Base-by-base conservation (phyloP, 2,797 vertebrate genomes). In the Esox lucius region DNA sequence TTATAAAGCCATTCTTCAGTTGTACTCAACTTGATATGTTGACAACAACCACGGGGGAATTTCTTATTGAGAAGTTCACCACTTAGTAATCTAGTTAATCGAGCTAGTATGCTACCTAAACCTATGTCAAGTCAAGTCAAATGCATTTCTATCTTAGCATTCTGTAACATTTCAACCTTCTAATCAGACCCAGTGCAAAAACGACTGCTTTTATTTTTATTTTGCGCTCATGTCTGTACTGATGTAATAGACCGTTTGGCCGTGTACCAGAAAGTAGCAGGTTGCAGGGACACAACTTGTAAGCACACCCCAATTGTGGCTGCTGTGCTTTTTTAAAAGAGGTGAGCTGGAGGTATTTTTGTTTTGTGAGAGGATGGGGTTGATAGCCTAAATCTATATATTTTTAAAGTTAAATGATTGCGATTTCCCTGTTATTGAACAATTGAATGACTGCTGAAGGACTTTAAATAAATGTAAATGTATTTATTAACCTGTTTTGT, bases 401-500 rank as follows among this genome's bases (percentile, higher is more conserved):
- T 79, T 88, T 81, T 91, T 88, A 88, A 85, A 86, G 86, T 91
- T 86, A 56, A 86, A 80, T 70, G 66, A 73, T 85, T 84, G 77
- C 82, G 78, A 83, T 87, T 86, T 86, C 76, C 80, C 73, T 77
- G 85, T 84, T 82, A 69, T 83, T 86, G 78, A 75, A 80, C 5
- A 31, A 51, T 83, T 76, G 79, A 85, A 65, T 71, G 66, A 72
- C 76, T 87, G 84, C 83, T 87, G 85, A 91, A 84, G 78, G 73
- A 84, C 79, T 79, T 90, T 79, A 75, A 92, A 92, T 90, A 89
- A 90, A 93, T 87, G 84, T 75, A 33, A 86, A 85, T 84, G 90
- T 90, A 93, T 91, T 94, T 94, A 93, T 93, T 90, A 91, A 90
- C 88, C 75, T 87, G 75, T 67, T 19, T 80, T 56, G 53, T 67